Evolutionary conservation across 2,113 vertebrate genomes (phyloP), one percentile per base, ranked within the genome.

Genomic region (Burhinus bistriatus): DNA sequence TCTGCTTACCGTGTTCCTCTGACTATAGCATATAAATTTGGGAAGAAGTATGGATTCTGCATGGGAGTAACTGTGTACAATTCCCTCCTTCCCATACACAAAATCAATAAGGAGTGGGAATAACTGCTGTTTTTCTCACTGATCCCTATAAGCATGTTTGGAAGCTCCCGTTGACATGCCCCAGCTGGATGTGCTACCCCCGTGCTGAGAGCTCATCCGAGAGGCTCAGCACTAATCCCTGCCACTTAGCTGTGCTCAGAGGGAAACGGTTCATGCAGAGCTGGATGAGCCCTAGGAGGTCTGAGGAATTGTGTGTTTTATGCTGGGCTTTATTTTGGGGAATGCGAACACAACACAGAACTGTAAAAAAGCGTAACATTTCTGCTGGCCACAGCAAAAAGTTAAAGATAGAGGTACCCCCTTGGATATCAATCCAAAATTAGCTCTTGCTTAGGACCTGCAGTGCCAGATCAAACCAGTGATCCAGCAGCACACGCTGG

Each of bases 131-230:
- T 45, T 42, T 95, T 54, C 61, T 68, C n/a, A 25, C 54, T 80
- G 61, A 73, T 65, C 22, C 30, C 51, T 32, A 30, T 9, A 66
- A 57, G 25, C 5, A 16, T 10, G 30, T 83, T 32, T 72, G 34
- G 72, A 64, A 84, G 36, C 8, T 61, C 23, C n/a, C 27, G 8
- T 5, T 47, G 49, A 34, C 2, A 1, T 1, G 18, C 17, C 51
- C 62, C n/a, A 65, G 52, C n/a, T 83, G 83, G 44, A 45, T 38
- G 36, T n/a, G 52, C 34, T 71, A 26, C 47, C 17, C 27, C 11
- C 1, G 0, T 11, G 27, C 61, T 61, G 36, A 57, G 65, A 71
- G 42, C 32, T 91, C 25, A 27, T 15, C 11, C 0, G 1, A 64
- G 20, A 30, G 29, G 15, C 13, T 30, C 66, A 61, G 58, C 38